These are phyloP conservation scores for Gymnoscopelus braueri DNA, from an alignment of 2,797 vertebrate species.

Conservation along the genomic window DNA sequence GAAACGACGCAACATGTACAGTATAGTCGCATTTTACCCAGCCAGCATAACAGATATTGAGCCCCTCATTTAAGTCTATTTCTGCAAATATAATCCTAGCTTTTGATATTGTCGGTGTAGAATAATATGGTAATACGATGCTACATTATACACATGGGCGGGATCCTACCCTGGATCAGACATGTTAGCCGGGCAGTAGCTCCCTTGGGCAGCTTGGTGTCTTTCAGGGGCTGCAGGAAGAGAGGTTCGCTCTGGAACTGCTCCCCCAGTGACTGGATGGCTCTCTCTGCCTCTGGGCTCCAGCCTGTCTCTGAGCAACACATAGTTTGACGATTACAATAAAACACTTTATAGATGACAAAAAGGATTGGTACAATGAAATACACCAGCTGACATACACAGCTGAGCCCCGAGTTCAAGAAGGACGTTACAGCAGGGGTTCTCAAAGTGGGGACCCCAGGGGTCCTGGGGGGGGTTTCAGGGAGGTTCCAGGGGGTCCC, in stretches of 20 bases:
- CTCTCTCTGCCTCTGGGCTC: conserved; percentile 77
- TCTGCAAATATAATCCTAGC: neutral
- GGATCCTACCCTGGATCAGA: conserved; percentile 73
- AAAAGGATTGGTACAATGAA: neutral
- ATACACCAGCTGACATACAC: too few relatives aligned
- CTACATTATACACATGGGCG: neutral
- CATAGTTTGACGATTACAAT: conserved; percentile 15
- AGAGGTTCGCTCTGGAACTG: conserved; percentile 68
- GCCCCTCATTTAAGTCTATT: neutral
- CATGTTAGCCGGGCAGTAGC: conserved; percentile 73
- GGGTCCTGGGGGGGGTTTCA: too few relatives aligned
- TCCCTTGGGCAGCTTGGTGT: conserved; percentile 67
- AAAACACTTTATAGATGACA: conserved; percentile 58
- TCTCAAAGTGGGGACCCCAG: too few relatives aligned
- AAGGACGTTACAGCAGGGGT: too few relatives aligned
- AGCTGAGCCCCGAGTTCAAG: too few relatives aligned
- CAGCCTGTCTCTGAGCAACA: conserved; percentile 72
- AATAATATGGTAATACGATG: too few relatives aligned
- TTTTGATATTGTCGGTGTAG: neutral
- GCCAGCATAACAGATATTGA: neutral
- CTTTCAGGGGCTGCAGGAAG: conserved; percentile 68
- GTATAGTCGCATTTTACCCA: neutral
- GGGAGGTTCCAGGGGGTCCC: too few relatives aligned
- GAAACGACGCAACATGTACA: neutral
- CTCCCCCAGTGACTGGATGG: conserved; percentile 76